These are phyloP conservation scores for Diploscapter pachys DNA, from an alignment of 1,140 invertebrate genomes.

Conservation along the genomic window DNA sequence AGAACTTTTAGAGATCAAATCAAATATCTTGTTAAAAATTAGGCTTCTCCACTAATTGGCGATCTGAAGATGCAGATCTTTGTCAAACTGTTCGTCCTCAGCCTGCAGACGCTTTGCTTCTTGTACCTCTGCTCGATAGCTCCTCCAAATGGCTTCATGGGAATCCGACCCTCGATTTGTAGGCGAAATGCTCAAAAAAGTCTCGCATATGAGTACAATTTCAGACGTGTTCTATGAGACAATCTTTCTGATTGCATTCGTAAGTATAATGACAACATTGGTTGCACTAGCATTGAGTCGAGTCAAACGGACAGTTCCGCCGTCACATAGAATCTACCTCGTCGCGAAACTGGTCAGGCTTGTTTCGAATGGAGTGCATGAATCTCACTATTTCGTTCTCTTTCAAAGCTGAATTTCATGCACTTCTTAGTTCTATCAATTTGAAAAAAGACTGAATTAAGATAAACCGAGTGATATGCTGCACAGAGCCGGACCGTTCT, in stretches of 20 bases:
- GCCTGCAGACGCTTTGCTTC: constrained; percentile 55
- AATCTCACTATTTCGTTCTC: not conserved
- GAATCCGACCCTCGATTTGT: constrained; percentile 54
- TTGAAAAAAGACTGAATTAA: constrained; percentile 7
- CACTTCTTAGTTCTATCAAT: not conserved
- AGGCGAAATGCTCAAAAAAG: constrained; percentile 19
- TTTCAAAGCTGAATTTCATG: constrained; percentile 10
- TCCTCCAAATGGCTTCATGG: constrained; percentile 50
- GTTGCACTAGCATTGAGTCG: constrained; percentile 53
- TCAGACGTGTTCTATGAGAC: constrained; percentile 56
- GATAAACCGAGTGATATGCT: constrained; percentile 54
- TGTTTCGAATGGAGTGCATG: no score
- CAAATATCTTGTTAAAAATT: not conserved
- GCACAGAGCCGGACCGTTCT: constrained; percentile 52
- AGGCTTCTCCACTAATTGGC: constrained; percentile 53
- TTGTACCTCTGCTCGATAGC: constrained; percentile 56
- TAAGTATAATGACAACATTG: constrained; percentile 52
- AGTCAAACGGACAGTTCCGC: constrained; percentile 50
- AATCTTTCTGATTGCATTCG: constrained; percentile 48
- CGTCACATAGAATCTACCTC: constrained; percentile 48
- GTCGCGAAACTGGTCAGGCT: constrained; percentile 43
- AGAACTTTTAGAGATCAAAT: constrained; percentile 4
- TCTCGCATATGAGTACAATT: constrained; percentile 7
- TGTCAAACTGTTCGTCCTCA: constrained; percentile 51
- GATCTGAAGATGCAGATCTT: constrained; percentile 53